A percentile compares a stretch with the other conserved stretches of the same genome.
These are phyloP conservation scores for Pantherophis alleghaniensis DNA, from an alignment of 2,797 vertebrate genomes.

Conservation along the genomic window DNA sequence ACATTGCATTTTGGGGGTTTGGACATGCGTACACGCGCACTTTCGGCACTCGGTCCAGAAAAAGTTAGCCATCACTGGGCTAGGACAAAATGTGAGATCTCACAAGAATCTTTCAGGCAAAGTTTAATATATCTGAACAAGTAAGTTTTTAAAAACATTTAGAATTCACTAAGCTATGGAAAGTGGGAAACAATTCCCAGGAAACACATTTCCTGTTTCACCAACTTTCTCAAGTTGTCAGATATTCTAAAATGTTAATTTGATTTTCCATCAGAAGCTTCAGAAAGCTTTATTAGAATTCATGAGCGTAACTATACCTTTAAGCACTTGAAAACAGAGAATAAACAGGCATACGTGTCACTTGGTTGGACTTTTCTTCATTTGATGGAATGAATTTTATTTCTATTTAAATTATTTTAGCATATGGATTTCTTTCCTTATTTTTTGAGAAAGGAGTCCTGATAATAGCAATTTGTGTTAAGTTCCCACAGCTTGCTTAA, in stretches of 20 bases:
- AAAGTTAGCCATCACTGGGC: too few species aligned
- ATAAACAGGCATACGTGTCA: background rate
- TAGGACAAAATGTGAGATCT: background rate
- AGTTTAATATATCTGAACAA: conserved; percentile 36
- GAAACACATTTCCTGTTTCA: background rate
- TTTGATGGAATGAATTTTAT: too few species aligned
- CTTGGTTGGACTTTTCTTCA: background rate
- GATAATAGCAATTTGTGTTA: background rate
- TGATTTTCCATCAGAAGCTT: conserved; percentile 10
- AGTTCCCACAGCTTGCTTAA: background rate
- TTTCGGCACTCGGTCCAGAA: too few species aligned
- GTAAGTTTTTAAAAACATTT: conserved; percentile 15
- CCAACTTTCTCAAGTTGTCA: background rate
- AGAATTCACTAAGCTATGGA: conserved; percentile 13
- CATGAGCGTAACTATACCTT: background rate
- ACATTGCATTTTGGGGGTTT: too few species aligned
- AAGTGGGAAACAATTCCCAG: conserved; percentile 10
- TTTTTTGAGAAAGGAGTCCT: background rate
- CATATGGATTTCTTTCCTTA: background rate
- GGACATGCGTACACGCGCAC: too few species aligned
- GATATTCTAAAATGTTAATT: conserved; percentile 3
- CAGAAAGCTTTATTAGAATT: background rate
- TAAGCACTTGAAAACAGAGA: background rate
- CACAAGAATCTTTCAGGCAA: background rate
- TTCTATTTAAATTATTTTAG: background rate